A percentile compares a stretch with the other conserved stretches of the same genome.
phyloP scores from a whole-genome alignment of 2,113 vertebrate genomes.

The Hemichromis elongatus region DNA sequence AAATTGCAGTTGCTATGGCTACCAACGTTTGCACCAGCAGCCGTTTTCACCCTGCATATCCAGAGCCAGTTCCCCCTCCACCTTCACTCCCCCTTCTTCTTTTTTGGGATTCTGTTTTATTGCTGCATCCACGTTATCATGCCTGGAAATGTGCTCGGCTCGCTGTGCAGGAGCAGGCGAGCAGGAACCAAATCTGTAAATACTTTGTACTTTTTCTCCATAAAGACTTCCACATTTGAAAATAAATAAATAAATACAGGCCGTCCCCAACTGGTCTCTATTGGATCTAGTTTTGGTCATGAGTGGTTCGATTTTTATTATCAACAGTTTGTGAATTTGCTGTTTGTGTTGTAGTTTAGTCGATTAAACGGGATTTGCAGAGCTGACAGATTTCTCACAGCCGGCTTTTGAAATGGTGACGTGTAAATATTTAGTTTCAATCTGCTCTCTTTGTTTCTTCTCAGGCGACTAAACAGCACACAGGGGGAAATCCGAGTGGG shows the following conservation, averaged over 20 bases:
- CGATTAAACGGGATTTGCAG: neutral
- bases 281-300: neutral
- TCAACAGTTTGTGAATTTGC: neutral
- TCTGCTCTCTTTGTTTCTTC: conserved; percentile 48
- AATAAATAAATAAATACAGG: neutral
- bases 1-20: conserved; percentile 98
- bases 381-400: neutral
- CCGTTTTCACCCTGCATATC: conserved; percentile 72
- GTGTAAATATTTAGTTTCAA: conserved; percentile 26
- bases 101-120: conserved; percentile 66
- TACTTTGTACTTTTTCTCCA: neutral
- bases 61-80: conserved; percentile 12
- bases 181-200: conserved; percentile 15
- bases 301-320: neutral
- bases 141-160: conserved; percentile 48
- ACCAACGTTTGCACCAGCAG: conserved; percentile 86
- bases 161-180: neutral
- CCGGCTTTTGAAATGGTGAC: conserved; percentile 5
- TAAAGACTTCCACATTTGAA: neutral
- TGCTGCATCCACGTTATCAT: conserved; percentile 64
- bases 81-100: conserved; percentile 26
- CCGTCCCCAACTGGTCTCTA: neutral
- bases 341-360: neutral
- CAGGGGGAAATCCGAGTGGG: conserved; percentile 98
- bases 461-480: conserved; percentile 97